Evolutionary conservation across 2,888 invertebrate genomes (phyloP), one percentile per base, ranked within the genome.

Genomic region (Tetranychus piercei): DNA sequence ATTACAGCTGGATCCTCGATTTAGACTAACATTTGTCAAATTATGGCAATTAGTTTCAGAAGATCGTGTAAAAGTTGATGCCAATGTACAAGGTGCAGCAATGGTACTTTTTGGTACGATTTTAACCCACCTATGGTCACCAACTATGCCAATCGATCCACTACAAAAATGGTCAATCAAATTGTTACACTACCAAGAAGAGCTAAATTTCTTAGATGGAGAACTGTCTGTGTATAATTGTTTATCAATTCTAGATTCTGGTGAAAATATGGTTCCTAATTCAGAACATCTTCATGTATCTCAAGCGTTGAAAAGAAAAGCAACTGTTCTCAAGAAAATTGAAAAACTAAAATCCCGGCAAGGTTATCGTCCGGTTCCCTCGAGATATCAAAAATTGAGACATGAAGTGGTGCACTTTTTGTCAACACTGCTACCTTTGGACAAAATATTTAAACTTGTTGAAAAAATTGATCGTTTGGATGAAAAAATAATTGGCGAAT

Each of bases 91-190:
- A 69, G 69, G 22, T 6, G 6, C 22, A 23, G 69, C 44, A 71
- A 18, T 71, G 71, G 5, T 71, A 18, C 11, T 85, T 23, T 82
- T 87, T 5, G 88, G 88, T 78, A 81, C 86, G 23, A 78, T 88
- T 0, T 76, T 77, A 22, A 45, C 44, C 1, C 72, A 76, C 45
- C 72, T 81, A 4, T 74, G 81, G 7, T 77, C 81, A 7, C 83
- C 83, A 3, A 84, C 89, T 15, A 88, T 88, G 22, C 82, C 87
- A 1, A 88, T 94, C 6, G 95, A 95, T 84, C 92, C 93, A 0
- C 88, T 91, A 0, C 87, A 89, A 76, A 92, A 92, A 82, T 87
- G 88, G 78, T 84, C 87, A 0, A 82, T 92, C 0, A 90, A 90
- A 82, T 85, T 88, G 11, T 82, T 86, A 71, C 90, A 91, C 78